phyloP scores from a whole-genome alignment of 2,888 invertebrate species.

The Sinodicranocentrus sp. region DNA sequence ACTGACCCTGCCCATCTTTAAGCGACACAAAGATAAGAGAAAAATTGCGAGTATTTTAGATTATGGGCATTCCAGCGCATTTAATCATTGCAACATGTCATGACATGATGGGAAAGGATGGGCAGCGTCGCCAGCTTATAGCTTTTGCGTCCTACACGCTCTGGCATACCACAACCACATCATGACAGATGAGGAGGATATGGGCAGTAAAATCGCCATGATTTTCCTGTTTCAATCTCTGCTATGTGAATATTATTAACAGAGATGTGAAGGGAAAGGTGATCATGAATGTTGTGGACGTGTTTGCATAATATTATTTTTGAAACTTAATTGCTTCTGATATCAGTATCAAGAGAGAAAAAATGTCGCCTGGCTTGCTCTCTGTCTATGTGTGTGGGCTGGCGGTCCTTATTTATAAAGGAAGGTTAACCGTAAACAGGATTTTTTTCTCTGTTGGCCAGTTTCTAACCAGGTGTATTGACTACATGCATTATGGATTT shows the following conservation, averaged over 20 bases:
- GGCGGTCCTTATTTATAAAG: not conserved
- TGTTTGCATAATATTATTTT: constrained; percentile 2
- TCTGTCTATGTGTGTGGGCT: constrained; percentile 53
- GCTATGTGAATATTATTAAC: constrained; percentile 13
- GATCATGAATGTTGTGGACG: not conserved
- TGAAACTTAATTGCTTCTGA: constrained; percentile 33
- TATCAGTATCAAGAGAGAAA: constrained; percentile 38
- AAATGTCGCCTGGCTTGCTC: constrained; percentile 25
- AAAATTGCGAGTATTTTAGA: no score
- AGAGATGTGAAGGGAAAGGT: not conserved
- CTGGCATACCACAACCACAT: not conserved
- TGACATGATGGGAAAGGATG: not conserved
- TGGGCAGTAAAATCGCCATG: not conserved
- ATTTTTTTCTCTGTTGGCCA: constrained; percentile 35
- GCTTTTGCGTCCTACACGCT: constrained; percentile 28
- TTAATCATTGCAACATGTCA: constrained; percentile 27
- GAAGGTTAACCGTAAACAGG: constrained; percentile 49
- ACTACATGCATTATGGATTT: not conserved
- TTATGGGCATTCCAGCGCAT: constrained; percentile 51
- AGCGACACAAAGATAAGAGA: not conserved
- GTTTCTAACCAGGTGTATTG: not conserved
- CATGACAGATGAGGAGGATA: constrained; percentile 4
- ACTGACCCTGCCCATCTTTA: constrained; percentile 51
- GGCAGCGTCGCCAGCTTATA: not conserved
- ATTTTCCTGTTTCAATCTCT: constrained; percentile 26